Evolutionary conservation across 2,888 invertebrate genomes (phyloP).

Genomic region (Digitonthophagus gazella): DNA sequence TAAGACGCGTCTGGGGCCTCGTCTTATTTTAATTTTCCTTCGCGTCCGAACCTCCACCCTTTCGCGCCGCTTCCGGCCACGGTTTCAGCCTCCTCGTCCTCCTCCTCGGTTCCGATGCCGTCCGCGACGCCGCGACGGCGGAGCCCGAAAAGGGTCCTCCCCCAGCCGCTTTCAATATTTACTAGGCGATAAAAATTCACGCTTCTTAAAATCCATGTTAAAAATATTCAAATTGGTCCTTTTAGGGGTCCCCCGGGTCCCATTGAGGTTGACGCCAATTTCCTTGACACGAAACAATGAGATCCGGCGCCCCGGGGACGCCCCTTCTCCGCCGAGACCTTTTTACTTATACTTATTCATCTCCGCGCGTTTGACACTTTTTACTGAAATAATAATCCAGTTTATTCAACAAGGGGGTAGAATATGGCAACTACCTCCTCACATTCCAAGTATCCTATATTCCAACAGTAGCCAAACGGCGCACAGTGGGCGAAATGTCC

Average conservation of each 20-base stretch:
- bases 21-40: conserved; percentile 15
- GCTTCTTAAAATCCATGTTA: conserved; percentile 57
- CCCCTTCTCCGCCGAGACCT: conserved; percentile 45
- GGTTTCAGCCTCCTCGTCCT: too few relatives aligned
- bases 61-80: too few relatives aligned
- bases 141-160: conserved; percentile 27
- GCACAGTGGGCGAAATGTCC: too few relatives aligned
- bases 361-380: background rate
- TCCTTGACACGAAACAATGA: conserved; percentile 55
- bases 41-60: conserved; percentile 10
- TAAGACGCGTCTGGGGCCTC: conserved; percentile 8
- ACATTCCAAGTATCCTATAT: too few relatives aligned
- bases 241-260: conserved; percentile 51
- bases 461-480: too few relatives aligned
- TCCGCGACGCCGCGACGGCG: too few relatives aligned
- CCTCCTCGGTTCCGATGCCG: too few relatives aligned
- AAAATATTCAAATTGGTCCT: conserved; percentile 58
- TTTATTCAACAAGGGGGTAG: too few relatives aligned
- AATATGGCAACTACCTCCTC: too few relatives aligned
- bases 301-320: conserved; percentile 42
- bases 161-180: conserved; percentile 47
- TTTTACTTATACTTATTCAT: conserved; percentile 42
- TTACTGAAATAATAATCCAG: background rate
- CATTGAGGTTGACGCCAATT: conserved; percentile 57
- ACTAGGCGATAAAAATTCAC: conserved; percentile 52